A percentile compares a stretch with the other conserved stretches of the same genome.
Conservation (phyloP, 1,140 invertebrate genomes). For the Neodiprion fabricii region DNA sequence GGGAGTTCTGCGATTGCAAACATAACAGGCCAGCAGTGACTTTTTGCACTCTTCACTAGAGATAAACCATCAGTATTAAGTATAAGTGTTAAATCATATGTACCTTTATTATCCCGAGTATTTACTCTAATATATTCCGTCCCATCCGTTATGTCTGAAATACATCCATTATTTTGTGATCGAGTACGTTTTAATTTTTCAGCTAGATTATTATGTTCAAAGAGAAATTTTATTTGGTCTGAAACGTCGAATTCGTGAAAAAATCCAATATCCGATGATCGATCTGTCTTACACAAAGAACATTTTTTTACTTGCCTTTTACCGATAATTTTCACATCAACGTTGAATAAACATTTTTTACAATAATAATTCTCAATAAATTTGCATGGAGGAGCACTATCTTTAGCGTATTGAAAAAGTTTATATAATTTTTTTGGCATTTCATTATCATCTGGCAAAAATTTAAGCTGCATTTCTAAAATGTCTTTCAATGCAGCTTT, state of each 20-base stretch:
- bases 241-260: constrained; percentile 5
- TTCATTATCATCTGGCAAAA: constrained; percentile 1
- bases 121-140: constrained; percentile 7
- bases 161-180: background rate
- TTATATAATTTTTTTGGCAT: constrained; percentile 7
- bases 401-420: background rate
- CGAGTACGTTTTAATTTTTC: background rate
- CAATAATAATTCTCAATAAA: constrained; percentile 24
- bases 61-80: constrained; percentile 30
- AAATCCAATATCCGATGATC: background rate
- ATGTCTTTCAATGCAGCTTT: constrained; percentile 20
- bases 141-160: background rate
- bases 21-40: constrained; percentile 32
- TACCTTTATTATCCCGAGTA: background rate
- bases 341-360: constrained; percentile 19
- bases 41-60: constrained; percentile 27
- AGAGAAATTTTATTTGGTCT: background rate
- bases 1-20: constrained; percentile 32
- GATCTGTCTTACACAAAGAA: background rate
- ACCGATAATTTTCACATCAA: background rate
- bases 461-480: constrained; percentile 13
- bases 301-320: too few relatives aligned
- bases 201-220: constrained; percentile 5
- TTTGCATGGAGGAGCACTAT: background rate
- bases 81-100: constrained; percentile 30